phyloP scores from a whole-genome alignment of 2,113 vertebrate species.

The Mormyrus iriodes region DNA sequence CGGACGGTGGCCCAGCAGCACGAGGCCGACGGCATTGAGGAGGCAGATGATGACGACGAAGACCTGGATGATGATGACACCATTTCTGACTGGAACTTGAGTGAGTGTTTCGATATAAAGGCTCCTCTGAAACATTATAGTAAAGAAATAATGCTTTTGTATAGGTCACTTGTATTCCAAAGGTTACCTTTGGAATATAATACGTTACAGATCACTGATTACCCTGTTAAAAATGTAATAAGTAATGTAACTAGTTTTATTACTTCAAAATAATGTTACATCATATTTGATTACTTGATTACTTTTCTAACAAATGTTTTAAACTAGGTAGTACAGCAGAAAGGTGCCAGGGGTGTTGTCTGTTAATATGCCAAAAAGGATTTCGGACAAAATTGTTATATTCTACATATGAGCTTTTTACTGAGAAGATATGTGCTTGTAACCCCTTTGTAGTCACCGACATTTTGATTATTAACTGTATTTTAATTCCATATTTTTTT shows the following conservation, averaged over 20 bases:
- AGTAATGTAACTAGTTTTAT: neutral
- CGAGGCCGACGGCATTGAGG: constrained; percentile 82
- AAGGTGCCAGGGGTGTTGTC: neutral
- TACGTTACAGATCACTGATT: neutral
- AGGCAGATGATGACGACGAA: constrained; percentile 75
- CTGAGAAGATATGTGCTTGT: neutral
- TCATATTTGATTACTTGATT: neutral
- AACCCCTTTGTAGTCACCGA: neutral
- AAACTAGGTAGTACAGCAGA: neutral
- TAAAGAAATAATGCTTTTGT: neutral
- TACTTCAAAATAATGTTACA: neutral
- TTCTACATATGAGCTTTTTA: neutral
- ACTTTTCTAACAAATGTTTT: neutral
- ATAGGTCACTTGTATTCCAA: neutral
- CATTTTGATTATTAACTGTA: neutral
- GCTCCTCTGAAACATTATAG: neutral
- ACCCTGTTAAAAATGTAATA: neutral
- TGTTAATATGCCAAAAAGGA: neutral
- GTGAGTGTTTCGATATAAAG: constrained; percentile 58
- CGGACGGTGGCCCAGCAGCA: constrained; percentile 91
- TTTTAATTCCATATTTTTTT: neutral
- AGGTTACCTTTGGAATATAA: neutral
- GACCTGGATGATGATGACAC: constrained; percentile 91
- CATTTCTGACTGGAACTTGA: constrained; percentile 96
- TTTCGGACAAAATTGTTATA: neutral